Evolutionary conservation across 2,797 vertebrate species (phyloP).

Genomic region (Acipenser oxyrinchus): DNA sequence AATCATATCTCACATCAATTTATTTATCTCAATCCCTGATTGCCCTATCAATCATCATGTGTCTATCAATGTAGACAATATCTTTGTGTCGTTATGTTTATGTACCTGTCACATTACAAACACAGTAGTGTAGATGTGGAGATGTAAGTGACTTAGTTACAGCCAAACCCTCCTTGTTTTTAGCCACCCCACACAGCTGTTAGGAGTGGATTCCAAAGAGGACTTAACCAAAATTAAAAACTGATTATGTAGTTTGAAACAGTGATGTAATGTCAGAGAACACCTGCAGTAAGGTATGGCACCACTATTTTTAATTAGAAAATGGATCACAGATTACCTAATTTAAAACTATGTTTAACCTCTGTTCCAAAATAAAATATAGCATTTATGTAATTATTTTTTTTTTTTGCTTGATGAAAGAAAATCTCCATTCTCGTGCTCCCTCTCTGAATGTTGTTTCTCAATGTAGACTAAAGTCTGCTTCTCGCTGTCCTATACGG

Average conservation of each 20-base stretch:
- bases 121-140: constrained; percentile 15
- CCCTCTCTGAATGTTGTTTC: no score
- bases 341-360: no score
- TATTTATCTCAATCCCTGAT: not conserved
- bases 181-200: constrained; percentile 4
- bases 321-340: no score
- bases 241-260: not conserved
- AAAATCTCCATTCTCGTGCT: no score
- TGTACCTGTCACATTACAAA: not conserved
- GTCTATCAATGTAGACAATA: not conserved
- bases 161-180: constrained; percentile 3
- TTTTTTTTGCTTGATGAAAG: no score
- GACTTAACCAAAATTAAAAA: constrained; percentile 6
- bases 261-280: constrained; percentile 7
- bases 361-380: no score
- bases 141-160: constrained; percentile 25
- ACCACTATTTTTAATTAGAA: not conserved
- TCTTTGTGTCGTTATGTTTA: not conserved
- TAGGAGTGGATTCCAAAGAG: constrained; percentile 7
- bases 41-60: not conserved
- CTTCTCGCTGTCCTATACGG: no score
- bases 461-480: no score
- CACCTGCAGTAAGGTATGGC: not conserved
- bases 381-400: no score
- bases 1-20: not conserved